Percentiles rank a stretch among this genome's conserved stretches.
phyloP scores from a whole-genome alignment of 2,888 invertebrate species.

The Acleris emargana region DNA sequence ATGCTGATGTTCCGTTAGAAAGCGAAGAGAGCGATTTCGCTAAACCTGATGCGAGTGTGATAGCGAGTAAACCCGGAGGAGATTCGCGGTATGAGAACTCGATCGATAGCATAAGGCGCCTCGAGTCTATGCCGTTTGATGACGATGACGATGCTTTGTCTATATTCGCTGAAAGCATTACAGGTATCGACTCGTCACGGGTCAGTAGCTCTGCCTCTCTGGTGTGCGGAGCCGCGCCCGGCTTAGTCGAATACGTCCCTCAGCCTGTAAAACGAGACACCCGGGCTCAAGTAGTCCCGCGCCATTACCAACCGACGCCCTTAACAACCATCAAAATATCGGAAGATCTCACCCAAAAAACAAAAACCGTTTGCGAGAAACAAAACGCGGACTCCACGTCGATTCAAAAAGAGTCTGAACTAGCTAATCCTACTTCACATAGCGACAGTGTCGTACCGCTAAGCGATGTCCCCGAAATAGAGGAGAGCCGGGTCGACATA shows the following conservation, averaged over 20 bases:
- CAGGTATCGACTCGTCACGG: conserved; percentile 58
- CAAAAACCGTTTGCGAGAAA: conserved; percentile 54
- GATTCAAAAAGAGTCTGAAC: conserved; percentile 46
- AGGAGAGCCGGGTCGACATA: background rate
- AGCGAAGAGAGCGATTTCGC: conserved; percentile 5
- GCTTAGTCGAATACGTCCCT: conserved; percentile 59
- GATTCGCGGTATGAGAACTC: background rate
- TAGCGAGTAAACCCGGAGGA: conserved; percentile 5
- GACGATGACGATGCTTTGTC: conserved; percentile 72
- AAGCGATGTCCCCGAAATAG: background rate
- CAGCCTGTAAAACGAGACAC: conserved; percentile 41
- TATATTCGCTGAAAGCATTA: conserved; percentile 71
- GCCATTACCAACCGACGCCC: conserved; percentile 48
- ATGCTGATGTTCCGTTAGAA: conserved; percentile 1
- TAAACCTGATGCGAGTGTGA: conserved; percentile 6
- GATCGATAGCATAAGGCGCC: conserved; percentile 8
- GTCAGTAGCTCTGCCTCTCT: conserved; percentile 42
- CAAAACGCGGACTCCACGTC: conserved; percentile 68
- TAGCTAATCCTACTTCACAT: background rate
- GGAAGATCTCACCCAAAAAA: conserved; percentile 28
- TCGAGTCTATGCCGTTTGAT: conserved; percentile 39
- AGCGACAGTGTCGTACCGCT: no score
- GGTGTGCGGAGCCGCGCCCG: conserved; percentile 5
- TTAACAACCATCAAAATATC: conserved; percentile 45
- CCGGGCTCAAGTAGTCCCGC: conserved; percentile 34